A percentile compares a stretch with the other conserved stretches of the same genome.
Evolutionary conservation across 2,113 vertebrate species (phyloP).

Genomic region (Chamaetylas fuelleborni): DNA sequence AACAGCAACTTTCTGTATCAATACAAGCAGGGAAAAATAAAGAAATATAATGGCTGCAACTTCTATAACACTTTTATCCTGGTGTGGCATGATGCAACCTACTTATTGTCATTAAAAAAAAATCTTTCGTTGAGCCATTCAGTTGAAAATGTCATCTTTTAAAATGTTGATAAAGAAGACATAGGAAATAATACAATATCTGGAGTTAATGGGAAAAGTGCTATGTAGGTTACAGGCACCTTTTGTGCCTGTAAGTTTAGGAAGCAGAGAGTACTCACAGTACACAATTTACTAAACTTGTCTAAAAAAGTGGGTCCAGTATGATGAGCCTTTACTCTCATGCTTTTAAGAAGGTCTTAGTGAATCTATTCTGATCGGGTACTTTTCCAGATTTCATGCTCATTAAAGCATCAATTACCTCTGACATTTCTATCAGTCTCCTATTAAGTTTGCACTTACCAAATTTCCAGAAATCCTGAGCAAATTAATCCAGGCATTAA

Average conservation of each 20-base stretch:
- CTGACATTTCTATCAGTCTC: constrained; percentile 65
- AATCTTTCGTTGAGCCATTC: not conserved
- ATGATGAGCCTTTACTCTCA: not conserved
- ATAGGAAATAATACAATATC: not conserved
- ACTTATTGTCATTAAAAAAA: not conserved
- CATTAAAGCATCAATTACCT: constrained; percentile 65
- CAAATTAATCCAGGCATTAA: constrained; percentile 68
- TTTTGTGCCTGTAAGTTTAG: not conserved
- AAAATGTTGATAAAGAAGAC: not conserved
- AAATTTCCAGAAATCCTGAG: constrained; percentile 67
- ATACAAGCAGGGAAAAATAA: not conserved
- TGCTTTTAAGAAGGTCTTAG: not conserved
- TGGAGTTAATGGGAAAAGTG: not conserved
- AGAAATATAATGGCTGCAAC: not conserved
- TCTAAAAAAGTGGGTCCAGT: not conserved
- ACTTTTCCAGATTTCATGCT: constrained; percentile 58
- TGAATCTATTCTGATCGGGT: not conserved
- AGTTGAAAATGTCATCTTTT: not conserved
- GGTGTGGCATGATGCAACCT: not conserved
- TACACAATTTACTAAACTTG: not conserved
- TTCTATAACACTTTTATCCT: not conserved
- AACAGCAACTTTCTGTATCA: not conserved
- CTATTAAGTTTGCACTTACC: constrained; percentile 65
- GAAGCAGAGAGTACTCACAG: not conserved
- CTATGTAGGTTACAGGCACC: too few species aligned